Evolutionary conservation across 2,797 vertebrate species (phyloP).

Genomic region (Cercopithecus neglectus): DNA sequence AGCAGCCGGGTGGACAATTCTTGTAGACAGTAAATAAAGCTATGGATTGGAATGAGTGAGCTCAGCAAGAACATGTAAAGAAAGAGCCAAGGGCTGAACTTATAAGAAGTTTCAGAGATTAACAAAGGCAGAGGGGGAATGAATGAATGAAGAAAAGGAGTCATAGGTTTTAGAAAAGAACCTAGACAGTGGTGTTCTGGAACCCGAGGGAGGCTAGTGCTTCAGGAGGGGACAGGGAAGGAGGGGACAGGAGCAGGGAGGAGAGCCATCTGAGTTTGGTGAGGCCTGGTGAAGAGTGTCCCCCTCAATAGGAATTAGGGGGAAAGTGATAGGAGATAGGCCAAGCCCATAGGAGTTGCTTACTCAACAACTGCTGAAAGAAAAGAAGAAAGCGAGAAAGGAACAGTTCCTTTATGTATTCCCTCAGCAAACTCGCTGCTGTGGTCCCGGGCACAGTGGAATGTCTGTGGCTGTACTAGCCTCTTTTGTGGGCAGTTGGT

Average conservation of each 20-base stretch:
- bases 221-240: background rate
- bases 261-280: background rate
- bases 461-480: background rate
- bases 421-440: background rate
- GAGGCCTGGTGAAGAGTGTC: background rate
- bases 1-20: background rate
- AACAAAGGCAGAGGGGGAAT: background rate
- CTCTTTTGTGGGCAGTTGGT: background rate
- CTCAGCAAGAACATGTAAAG: background rate
- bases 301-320: accelerated
- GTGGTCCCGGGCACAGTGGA: background rate
- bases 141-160: background rate
- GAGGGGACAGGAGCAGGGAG: background rate
- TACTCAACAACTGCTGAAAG: background rate
- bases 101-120: background rate
- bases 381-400: background rate
- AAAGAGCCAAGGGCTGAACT: background rate
- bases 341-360: background rate
- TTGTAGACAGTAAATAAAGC: background rate
- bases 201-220: background rate
- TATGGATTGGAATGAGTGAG: background rate
- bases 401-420: accelerated
- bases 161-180: background rate
- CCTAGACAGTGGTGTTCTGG: background rate
- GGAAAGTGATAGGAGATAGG: background rate